Percentiles rank a stretch among this genome's conserved stretches.
Evolutionary conservation across 2,888 invertebrate genomes (phyloP).

Genomic region (Agonum fuliginosum): DNA sequence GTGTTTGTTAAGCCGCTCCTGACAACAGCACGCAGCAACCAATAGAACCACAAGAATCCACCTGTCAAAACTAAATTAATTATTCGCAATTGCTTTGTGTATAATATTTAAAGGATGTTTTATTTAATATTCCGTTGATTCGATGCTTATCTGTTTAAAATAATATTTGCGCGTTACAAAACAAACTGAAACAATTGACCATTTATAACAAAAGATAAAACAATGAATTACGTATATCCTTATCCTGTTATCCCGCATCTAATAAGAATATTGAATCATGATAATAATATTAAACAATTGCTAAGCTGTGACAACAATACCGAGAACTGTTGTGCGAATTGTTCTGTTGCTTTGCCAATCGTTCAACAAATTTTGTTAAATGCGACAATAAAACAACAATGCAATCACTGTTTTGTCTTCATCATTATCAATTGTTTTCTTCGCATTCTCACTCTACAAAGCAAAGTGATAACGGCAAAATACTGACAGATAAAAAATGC

Average conservation of each 20-base stretch:
- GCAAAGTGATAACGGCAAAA: background rate
- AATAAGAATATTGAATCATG: background rate
- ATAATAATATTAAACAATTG: conserved; percentile 18
- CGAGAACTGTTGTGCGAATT: background rate
- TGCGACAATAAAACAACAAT: conserved; percentile 35
- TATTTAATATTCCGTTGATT: background rate
- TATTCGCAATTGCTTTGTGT: background rate
- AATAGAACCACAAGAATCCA: too few species aligned
- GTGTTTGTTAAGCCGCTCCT: too few species aligned
- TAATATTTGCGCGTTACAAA: background rate
- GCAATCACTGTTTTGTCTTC: conserved; percentile 24
- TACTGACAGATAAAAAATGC: conserved; percentile 12
- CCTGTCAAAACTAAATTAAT: too few species aligned
- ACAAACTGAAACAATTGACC: background rate
- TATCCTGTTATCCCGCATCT: too few species aligned
- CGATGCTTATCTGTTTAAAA: background rate
- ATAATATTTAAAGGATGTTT: background rate
- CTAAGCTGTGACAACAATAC: conserved; percentile 11
- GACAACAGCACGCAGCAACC: too few species aligned
- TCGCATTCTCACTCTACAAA: background rate
- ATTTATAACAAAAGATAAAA: background rate
- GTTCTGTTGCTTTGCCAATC: conserved; percentile 32
- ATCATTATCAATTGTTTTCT: conserved; percentile 42
- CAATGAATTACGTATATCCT: background rate
- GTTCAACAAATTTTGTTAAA: background rate